Evolutionary conservation across 2,797 vertebrate genomes (phyloP), one percentile per base, ranked within the genome.

Genomic region (Avahi laniger): DNA sequence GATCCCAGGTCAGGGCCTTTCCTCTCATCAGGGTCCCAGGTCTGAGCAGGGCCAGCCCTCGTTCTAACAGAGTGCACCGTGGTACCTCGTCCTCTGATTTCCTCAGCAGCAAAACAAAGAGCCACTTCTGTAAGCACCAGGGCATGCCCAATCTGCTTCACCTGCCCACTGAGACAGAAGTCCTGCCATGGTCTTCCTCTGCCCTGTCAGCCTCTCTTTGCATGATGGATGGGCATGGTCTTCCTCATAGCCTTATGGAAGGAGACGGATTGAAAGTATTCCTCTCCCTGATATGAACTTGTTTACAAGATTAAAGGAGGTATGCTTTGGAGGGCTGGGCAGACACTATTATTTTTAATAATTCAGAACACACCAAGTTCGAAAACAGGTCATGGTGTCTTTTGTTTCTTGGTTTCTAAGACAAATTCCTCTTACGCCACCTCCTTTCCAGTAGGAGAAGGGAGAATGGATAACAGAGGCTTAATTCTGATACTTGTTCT

Each of bases 231-330:
- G 85, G 69, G 20, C 80, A 78, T 14, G 0, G 11, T 3, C 76
- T 76, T 24, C 59, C 57, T 2, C 1, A 43, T 78, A 57, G 50
- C 35, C 48, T 33, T 24, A 2, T 54, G 75, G 80, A 89, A 96
- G 88, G 86, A 96, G 94, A n/a, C 7, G 20, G 35, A 17, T 50
- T 17, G 72, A 73, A 96, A 93, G 93, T 70, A 93, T 88, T 96
- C 83, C 75, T 78, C 96, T 78, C 75, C 61, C 63, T 96, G 48
- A 96, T 73, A n/a, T 57, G 81, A 81, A 79, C 95, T 97, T 79
- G 41, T 63, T 97, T 76, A 86, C 79, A 96, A 92, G 93, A 96
- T 97, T 98, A 95, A 97, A 80, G 85, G 54, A 88, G 96, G 97
- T 84, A 35, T n/a, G 52, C 95, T 96, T 35, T 43, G 54, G 88